Evolutionary conservation across 2,113 vertebrate species (phyloP).

Genomic region (Nothoprocta perdicaria): DNA sequence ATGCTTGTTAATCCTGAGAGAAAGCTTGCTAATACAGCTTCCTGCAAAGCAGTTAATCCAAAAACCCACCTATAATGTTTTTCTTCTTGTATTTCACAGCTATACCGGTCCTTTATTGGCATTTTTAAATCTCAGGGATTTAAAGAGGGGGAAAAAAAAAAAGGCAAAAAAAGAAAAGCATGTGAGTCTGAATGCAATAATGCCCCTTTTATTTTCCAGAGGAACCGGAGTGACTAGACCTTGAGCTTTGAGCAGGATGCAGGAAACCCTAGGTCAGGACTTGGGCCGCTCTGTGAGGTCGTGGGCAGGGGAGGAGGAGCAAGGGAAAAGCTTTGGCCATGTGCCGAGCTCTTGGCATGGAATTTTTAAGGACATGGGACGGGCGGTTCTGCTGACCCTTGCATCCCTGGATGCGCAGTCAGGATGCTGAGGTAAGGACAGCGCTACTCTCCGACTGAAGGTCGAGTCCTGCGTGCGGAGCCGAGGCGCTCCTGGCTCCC

Average conservation of each 20-base stretch:
- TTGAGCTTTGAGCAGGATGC: neutral
- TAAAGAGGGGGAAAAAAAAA: no score
- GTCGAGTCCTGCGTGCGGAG: neutral
- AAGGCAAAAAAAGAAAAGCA: neutral
- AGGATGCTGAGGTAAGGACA: neutral
- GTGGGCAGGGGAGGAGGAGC: neutral
- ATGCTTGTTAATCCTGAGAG: neutral
- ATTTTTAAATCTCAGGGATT: slow-evolving; percentile 21
- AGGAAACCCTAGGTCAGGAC: neutral
- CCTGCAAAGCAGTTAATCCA: neutral
- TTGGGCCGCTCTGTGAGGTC: neutral
- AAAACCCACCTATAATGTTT: neutral
- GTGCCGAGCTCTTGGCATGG: neutral
- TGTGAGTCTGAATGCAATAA: neutral
- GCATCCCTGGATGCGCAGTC: neutral
- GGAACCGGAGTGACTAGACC: neutral
- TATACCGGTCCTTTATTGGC: neutral
- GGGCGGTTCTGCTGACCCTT: no score
- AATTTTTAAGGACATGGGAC: neutral
- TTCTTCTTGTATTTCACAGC: neutral
- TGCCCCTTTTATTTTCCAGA: neutral
- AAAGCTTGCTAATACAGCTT: fast-evolving
- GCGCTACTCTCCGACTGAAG: neutral
- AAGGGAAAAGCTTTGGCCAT: neutral
- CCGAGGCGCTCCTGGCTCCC: neutral